A percentile compares a stretch with the other conserved stretches of the same genome.
Conservation (phyloP, 1,140 invertebrate genomes). For the Charaxes varanes region DNA sequence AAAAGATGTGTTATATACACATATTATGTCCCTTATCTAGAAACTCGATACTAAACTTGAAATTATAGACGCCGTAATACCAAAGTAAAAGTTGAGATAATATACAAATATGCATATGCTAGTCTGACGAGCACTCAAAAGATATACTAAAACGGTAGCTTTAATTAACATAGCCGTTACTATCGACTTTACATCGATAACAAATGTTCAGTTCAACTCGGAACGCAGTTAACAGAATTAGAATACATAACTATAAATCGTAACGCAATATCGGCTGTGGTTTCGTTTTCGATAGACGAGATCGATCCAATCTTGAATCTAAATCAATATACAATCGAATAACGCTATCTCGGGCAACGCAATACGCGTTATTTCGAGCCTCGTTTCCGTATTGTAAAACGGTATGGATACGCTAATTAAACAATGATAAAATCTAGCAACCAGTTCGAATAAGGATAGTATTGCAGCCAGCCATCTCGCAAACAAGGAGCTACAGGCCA, state of each 20-base stretch:
- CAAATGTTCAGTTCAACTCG: background rate
- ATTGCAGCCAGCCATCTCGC: slow-evolving; percentile 29
- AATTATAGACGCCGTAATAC: too few relatives aligned
- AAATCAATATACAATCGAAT: slow-evolving; percentile 21
- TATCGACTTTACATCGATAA: slow-evolving; percentile 1
- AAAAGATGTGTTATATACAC: too few relatives aligned
- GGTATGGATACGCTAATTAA: slow-evolving; percentile 32
- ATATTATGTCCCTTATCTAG: too few relatives aligned
- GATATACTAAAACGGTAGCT: slow-evolving; percentile 1
- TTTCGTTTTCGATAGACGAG: slow-evolving; percentile 14
- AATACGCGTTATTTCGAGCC: slow-evolving; percentile 22
- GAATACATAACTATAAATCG: slow-evolving; percentile 4
- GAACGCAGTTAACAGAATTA: slow-evolving; percentile 1
- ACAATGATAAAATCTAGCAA: slow-evolving; percentile 26
- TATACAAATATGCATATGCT: too few relatives aligned
- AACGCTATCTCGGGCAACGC: slow-evolving; percentile 27
- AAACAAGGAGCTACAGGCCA: slow-evolving; percentile 23
- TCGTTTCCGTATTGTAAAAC: slow-evolving; percentile 31
- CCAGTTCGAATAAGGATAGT: slow-evolving; percentile 24
- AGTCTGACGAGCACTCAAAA: too few relatives aligned
- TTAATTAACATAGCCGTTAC: slow-evolving; percentile 2
- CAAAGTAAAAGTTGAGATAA: too few relatives aligned
- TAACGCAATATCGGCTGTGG: slow-evolving; percentile 13
- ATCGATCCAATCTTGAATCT: slow-evolving; percentile 14
- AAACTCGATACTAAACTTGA: too few relatives aligned